Evolutionary conservation across 2,113 vertebrate species (phyloP).

Genomic region (Cephalopholis sonnerati): DNA sequence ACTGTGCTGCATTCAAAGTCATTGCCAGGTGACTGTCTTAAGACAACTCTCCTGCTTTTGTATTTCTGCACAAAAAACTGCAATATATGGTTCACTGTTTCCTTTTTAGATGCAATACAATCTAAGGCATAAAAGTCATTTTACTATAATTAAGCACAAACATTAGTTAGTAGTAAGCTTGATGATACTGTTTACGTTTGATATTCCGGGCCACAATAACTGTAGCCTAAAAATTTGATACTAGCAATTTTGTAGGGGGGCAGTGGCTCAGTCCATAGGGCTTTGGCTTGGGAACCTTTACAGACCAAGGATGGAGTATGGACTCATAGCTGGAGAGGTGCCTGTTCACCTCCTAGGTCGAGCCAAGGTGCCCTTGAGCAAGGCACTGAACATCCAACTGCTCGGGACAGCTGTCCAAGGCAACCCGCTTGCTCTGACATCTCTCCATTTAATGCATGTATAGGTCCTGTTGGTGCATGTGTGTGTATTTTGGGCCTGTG

Average conservation of each 20-base stretch:
- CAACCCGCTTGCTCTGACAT: too few species aligned
- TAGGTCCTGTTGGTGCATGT: too few species aligned
- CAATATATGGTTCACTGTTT: background rate
- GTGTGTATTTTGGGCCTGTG: too few species aligned
- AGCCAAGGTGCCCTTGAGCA: too few species aligned
- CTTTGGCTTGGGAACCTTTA: too few species aligned
- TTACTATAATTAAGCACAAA: background rate
- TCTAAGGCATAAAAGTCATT: background rate
- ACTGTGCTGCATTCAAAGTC: background rate
- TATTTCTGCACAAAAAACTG: background rate
- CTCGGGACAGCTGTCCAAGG: too few species aligned
- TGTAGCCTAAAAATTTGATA: background rate
- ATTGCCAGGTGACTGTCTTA: background rate
- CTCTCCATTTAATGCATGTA: too few species aligned
- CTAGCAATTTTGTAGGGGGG: background rate
- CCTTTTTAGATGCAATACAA: background rate
- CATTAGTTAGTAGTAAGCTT: background rate
- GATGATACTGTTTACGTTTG: background rate
- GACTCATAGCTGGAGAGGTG: too few species aligned
- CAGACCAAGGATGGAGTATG: too few species aligned
- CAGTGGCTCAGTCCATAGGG: too few species aligned
- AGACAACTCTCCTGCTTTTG: background rate
- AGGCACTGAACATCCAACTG: too few species aligned
- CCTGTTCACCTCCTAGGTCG: too few species aligned
- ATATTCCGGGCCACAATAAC: background rate